Evolutionary conservation across 2,797 vertebrate species (phyloP), one percentile per base, ranked within the genome.

Genomic region (Enteromius treurensis): DNA sequence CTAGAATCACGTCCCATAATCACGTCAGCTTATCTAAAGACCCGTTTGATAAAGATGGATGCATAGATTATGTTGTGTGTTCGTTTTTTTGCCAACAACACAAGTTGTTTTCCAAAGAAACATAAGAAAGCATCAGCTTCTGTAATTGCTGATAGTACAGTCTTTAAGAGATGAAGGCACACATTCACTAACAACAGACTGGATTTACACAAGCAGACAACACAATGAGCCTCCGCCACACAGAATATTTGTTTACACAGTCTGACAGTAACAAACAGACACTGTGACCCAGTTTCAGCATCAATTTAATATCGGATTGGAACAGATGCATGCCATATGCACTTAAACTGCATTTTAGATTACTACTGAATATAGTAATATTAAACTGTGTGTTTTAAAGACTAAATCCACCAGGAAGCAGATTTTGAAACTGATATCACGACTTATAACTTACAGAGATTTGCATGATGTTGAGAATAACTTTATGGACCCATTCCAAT

Each of bases 191-290:
- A 86, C 77, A 40, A 80, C 75, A 29, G 58, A 32, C 37, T 60
- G 42, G 40, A 84, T 89, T 85, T 86, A 81, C 81, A 71, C 77
- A 86, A 86, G 69, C 74, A 81, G 68, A 73, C 74, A 65, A 69
- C 60, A 29, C 15, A 37, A 47, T 47, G 17, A 69, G 74, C 68
- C 68, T 77, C 42, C 23, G 11, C 58, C 19, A 77, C 58, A 64
- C 58, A 64, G 15, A 29, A 47, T 64, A 64, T 64, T 77, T 77
- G 32, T 77, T 77, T 77, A 62, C 55, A 13, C 58, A 47, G 23
- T 77, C 55, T 64, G 55, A 45, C 0, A 1, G 17, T 77, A 64
- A 77, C 55, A 62, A 77, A 62, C 40, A 62, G 15, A 62, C 62
- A 62, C 69, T 23, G 45, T 65, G 69, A 26, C 29, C 26, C 14